Percentiles rank a stretch among this genome's conserved stretches.
These are phyloP conservation scores for Microcebus ravelobensis DNA, from an alignment of 2,113 vertebrate species.

Conservation along the genomic window DNA sequence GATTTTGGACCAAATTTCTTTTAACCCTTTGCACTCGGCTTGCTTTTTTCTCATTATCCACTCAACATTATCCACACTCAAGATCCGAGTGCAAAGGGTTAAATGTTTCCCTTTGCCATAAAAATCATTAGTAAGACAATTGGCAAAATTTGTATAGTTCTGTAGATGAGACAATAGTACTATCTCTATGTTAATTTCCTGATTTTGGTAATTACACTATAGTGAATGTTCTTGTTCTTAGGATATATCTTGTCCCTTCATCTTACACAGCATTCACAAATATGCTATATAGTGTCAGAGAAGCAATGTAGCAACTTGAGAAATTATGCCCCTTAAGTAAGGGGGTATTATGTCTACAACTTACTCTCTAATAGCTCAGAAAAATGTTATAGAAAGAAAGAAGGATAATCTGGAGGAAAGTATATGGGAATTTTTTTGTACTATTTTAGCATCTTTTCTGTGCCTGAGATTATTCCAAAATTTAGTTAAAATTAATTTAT, in stretches of 20 bases:
- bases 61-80: no score
- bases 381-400: not conserved
- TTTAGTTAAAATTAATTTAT: not conserved
- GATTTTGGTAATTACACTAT: not conserved
- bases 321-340: not conserved
- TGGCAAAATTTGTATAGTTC: not conserved
- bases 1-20: not conserved
- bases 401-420: not conserved
- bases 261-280: not conserved
- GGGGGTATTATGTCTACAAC: not conserved
- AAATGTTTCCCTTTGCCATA: not conserved
- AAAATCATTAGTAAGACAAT: not conserved
- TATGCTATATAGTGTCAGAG: not conserved
- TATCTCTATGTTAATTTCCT: not conserved
- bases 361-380: not conserved
- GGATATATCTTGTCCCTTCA: not conserved
- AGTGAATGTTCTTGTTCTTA: not conserved
- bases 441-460: not conserved
- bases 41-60: no score
- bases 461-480: conserved; percentile 13
- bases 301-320: not conserved
- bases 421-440: not conserved
- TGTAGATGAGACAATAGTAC: not conserved
- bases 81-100: no score
- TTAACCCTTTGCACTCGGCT: no score